A percentile compares a stretch with the other conserved stretches of the same genome.
Conservation (phyloP, 2,113 vertebrate genomes). For the Indri indri region DNA sequence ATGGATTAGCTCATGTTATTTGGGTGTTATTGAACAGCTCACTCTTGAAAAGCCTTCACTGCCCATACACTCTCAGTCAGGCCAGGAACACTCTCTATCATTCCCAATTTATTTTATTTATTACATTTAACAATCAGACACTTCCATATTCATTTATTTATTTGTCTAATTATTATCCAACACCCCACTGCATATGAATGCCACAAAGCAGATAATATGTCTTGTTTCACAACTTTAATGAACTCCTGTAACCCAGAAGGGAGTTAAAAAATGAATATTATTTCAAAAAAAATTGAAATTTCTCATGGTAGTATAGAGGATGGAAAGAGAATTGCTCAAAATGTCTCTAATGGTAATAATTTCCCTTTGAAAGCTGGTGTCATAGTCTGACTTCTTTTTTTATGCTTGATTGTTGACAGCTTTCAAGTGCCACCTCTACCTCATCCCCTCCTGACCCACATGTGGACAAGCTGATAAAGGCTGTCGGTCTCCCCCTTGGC, state of each 20-base stretch:
- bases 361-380: background rate
- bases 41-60: background rate
- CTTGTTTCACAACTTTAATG: background rate
- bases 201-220: background rate
- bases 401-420: background rate
- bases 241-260: background rate
- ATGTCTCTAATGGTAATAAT: background rate
- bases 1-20: background rate
- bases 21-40: background rate
- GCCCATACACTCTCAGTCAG: background rate
- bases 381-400: background rate
- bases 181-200: background rate
- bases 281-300: background rate
- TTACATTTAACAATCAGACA: background rate
- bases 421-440: background rate
- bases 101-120: background rate
- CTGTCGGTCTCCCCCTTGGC: accelerated
- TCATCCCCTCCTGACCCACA: background rate
- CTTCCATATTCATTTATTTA: background rate
- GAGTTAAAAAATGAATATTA: background rate
- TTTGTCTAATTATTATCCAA: background rate
- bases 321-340: background rate
- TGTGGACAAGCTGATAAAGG: background rate
- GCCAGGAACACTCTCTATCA: background rate
- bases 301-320: background rate